phyloP scores from a whole-genome alignment of 1,140 invertebrate species.

The Aphelinus atriplicis region DNA sequence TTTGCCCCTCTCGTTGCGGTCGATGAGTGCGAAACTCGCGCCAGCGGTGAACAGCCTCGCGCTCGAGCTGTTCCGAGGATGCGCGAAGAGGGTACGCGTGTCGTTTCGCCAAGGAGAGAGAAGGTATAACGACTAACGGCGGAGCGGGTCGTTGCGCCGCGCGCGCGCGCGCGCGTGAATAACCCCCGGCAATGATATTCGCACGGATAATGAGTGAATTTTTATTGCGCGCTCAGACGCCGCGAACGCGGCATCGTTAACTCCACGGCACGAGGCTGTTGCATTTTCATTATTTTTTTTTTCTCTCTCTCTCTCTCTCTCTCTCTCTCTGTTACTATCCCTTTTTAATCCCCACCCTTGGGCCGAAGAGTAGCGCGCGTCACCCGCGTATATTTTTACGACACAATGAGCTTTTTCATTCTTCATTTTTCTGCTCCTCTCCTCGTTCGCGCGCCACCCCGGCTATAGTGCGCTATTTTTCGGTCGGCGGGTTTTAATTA shows the following conservation, averaged over 20 bases:
- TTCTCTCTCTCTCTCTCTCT: not conserved
- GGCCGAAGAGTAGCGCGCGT: no score
- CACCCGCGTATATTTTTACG: not conserved
- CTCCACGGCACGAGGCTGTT: not conserved
- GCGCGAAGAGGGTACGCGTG: no score
- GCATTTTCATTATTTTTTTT: not conserved
- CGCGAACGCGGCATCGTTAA: not conserved
- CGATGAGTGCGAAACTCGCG: no score
- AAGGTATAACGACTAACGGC: no score
- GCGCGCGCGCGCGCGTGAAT: no score
- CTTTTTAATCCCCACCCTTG: no score
- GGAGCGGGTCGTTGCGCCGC: not conserved
- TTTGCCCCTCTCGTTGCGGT: not conserved
- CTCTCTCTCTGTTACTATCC: no score
- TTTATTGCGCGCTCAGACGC: not conserved
- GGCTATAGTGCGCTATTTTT: not conserved
- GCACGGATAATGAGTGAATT: slow-evolving; percentile 11
- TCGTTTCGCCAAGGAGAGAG: no score
- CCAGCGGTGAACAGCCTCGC: no score
- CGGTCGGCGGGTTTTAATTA: not conserved
- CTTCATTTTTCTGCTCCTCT: not conserved
- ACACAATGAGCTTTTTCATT: slow-evolving; percentile 10
- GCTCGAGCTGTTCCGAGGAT: no score
- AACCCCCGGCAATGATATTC: not conserved
- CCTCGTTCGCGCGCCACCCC: no score